Percentiles rank a stretch among this genome's conserved stretches.
Conservation (phyloP, 2,113 vertebrate species). For the Albula glossodonta region DNA sequence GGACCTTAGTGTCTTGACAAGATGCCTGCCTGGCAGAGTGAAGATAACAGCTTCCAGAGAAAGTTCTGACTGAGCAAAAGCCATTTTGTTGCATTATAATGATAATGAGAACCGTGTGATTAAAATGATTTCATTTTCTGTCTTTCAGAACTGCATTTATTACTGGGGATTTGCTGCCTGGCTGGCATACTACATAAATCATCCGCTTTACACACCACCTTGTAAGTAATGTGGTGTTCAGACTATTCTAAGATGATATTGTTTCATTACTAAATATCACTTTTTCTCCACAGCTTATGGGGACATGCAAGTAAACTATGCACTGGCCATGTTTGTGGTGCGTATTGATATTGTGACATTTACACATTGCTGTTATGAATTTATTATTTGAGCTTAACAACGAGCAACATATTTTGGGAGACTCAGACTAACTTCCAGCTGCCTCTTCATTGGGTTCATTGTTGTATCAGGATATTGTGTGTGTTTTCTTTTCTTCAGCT, state of each 20-base stretch:
- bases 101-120: not conserved
- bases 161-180: constrained; percentile 89
- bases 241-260: not conserved
- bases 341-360: constrained; percentile 52
- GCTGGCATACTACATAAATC: constrained; percentile 88
- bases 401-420: not conserved
- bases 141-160: constrained; percentile 81
- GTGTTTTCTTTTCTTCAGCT: constrained; percentile 63
- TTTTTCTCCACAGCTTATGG: constrained; percentile 75
- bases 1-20: not conserved
- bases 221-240: constrained; percentile 66
- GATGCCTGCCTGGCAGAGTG: not conserved
- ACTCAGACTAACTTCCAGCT: not conserved
- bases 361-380: not conserved
- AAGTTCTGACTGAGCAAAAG: not conserved
- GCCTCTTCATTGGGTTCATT: not conserved
- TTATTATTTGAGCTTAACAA: not conserved
- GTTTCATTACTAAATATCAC: not conserved
- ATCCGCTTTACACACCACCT: constrained; percentile 87
- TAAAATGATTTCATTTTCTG: constrained; percentile 10
- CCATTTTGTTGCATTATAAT: not conserved
- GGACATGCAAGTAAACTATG: constrained; percentile 76
- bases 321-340: constrained; percentile 79
- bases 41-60: not conserved
- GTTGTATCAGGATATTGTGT: constrained; percentile 8